phyloP scores from a whole-genome alignment of 2,888 invertebrate species.

The Molorchus minor region DNA sequence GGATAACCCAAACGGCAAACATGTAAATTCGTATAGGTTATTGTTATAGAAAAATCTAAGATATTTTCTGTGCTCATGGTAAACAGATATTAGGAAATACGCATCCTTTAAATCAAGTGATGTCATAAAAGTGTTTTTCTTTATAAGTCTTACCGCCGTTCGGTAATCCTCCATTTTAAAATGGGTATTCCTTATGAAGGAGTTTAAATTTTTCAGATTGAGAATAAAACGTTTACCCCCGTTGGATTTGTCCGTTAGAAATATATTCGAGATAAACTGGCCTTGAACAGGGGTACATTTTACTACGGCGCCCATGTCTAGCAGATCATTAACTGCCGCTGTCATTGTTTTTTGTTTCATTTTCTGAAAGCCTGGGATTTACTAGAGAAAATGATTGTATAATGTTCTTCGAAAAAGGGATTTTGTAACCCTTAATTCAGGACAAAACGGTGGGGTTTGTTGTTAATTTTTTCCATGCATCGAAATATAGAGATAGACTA shows the following conservation, averaged over 20 bases:
- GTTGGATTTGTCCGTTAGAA: neutral
- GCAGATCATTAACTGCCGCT: neutral
- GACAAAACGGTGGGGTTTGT: neutral
- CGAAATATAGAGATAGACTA: neutral
- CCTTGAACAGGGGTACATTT: neutral
- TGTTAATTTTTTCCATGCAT: neutral
- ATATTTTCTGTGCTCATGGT: slow-evolving; percentile 34
- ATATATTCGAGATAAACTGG: neutral
- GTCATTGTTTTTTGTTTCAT: neutral
- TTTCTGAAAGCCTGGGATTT: neutral
- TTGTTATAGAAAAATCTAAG: slow-evolving; percentile 38
- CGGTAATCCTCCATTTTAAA: slow-evolving; percentile 33
- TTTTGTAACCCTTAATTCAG: slow-evolving; percentile 1
- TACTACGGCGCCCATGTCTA: neutral
- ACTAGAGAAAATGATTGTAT: neutral
- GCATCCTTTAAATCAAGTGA: slow-evolving; percentile 30
- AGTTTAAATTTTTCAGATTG: neutral
- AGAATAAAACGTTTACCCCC: slow-evolving; percentile 1
- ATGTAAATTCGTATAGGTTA: slow-evolving; percentile 4
- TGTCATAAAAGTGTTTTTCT: slow-evolving; percentile 16
- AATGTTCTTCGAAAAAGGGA: neutral
- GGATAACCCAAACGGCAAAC: neutral
- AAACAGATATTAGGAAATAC: slow-evolving; percentile 39
- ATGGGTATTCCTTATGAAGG: neutral
- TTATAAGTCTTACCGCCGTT: slow-evolving; percentile 36